Percentiles rank a stretch among this genome's conserved stretches.
Conservation (phyloP, 1,140 invertebrate genomes). For the Drosophila mojavensis region DNA sequence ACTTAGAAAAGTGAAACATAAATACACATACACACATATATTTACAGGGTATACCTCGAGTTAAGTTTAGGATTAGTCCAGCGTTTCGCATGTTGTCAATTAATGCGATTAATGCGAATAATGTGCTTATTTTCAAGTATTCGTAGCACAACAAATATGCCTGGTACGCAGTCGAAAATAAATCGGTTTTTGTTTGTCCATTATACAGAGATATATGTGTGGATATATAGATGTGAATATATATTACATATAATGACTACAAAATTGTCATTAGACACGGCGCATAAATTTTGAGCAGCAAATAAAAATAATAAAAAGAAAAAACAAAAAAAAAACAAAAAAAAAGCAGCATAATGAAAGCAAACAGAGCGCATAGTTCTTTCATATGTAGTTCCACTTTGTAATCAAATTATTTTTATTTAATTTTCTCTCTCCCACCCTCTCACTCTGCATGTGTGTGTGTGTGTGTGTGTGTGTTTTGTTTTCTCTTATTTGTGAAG, state of each 20-base stretch:
- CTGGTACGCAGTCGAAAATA: not conserved
- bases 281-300: constrained; percentile 60
- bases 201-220: too few species aligned
- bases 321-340: not conserved
- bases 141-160: not conserved
- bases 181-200: not conserved
- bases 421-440: not conserved
- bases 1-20: too few species aligned
- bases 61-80: not conserved
- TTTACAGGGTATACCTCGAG: not conserved
- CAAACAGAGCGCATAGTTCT: constrained; percentile 62
- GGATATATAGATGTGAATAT: constrained; percentile 16
- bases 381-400: constrained; percentile 1
- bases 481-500: constrained; percentile 41
- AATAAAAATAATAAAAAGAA: not conserved
- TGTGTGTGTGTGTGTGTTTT: too few species aligned
- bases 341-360: constrained; percentile 13
- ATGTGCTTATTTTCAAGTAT: constrained; percentile 2
- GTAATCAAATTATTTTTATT: not conserved
- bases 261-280: constrained; percentile 78
- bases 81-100: not conserved
- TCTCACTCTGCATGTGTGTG: not conserved
- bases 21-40: too few species aligned
- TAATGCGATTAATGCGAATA: not conserved
- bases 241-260: constrained; percentile 78